Conservation (phyloP, 2,888 invertebrate genomes). For the Chelonus formosanus region DNA sequence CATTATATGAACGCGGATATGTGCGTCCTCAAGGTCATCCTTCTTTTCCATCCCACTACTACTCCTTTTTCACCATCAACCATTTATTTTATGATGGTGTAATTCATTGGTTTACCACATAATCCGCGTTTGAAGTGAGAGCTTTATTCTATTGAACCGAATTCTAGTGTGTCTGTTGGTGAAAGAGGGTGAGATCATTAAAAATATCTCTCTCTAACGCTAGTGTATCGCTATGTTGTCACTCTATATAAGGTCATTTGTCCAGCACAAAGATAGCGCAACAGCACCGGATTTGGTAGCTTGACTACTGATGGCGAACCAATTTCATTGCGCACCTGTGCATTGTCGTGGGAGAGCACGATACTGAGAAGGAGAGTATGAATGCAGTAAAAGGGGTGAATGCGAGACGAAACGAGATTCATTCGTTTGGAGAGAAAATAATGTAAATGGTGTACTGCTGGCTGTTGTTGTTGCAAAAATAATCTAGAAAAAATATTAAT, state of each 20-base stretch:
- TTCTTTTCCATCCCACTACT: neutral
- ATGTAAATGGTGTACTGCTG: no score
- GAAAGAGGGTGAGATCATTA: neutral
- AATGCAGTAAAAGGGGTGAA: constrained; percentile 1
- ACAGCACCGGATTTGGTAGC: constrained; percentile 12
- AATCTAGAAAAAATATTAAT: no score
- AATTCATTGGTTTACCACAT: no score
- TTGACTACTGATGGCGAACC: constrained; percentile 11
- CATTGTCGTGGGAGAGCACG: constrained; percentile 13
- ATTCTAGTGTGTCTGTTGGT: no score
- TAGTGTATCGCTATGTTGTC: constrained; percentile 8
- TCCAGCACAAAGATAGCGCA: constrained; percentile 30
- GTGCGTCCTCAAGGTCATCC: constrained; percentile 23
- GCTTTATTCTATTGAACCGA: no score
- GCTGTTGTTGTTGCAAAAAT: no score
- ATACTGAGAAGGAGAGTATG: neutral
- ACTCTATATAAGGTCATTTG: constrained; percentile 51
- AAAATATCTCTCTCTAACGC: neutral
- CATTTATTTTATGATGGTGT: no score
- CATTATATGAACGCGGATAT: constrained; percentile 21
- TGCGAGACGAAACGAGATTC: neutral
- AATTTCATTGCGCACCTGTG: constrained; percentile 22
- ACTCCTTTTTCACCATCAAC: neutral
- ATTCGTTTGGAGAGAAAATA: no score
- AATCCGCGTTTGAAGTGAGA: no score